Base-by-base conservation (phyloP, 2,797 vertebrate species). In the Galago senegalensis region DNA sequence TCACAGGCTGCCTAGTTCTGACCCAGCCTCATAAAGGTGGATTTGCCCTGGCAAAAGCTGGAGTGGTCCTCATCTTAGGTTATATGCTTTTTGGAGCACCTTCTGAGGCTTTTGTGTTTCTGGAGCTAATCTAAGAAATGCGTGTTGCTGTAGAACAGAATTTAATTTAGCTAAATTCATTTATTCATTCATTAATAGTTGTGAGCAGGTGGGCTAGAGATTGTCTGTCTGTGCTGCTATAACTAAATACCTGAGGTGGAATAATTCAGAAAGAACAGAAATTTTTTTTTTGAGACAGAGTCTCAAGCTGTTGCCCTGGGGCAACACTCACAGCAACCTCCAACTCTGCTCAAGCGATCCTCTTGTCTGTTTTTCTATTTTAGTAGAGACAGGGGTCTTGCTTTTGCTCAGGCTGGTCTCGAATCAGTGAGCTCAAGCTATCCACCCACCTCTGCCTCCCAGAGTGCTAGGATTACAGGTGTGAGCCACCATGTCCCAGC, bases 111-210 rank as follows among this genome's bases (percentile, higher is more conserved):
- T 60, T 67, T 61, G 46, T 73, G 21, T 60, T 70, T 88, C n/a
- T 56, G 49, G 43, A 76, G 25, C 75, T 91, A 91, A 91, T 70
- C 69, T 88, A 53, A 93, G 63, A 23, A 84, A 8, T 81, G 43
- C 81, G 11, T 73, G 49, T 81, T 82, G 56, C 49, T 92, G 72
- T 58, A 70, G 80, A n/a, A 73, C 56, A 65, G 29, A 85, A 85
- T 7, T 8, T 80, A 31, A 49, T 69, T 89, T 23, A 75, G 29
- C 18, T 9, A 46, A 79, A 81, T n/a, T 60, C 69, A 75, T 53
- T 89, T 31, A 80, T 43, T 46, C 31, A 79, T 46, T 83, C 21
- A 27, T 61, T 92, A 60, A 79, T 69, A 49, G 63, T 91, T 76
- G 65, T 20, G 29, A 93, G 43, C 60, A 94, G 49, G 91, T 58